Evolutionary conservation across 2,113 vertebrate genomes (phyloP).

Genomic region (Aplodontia rufa): DNA sequence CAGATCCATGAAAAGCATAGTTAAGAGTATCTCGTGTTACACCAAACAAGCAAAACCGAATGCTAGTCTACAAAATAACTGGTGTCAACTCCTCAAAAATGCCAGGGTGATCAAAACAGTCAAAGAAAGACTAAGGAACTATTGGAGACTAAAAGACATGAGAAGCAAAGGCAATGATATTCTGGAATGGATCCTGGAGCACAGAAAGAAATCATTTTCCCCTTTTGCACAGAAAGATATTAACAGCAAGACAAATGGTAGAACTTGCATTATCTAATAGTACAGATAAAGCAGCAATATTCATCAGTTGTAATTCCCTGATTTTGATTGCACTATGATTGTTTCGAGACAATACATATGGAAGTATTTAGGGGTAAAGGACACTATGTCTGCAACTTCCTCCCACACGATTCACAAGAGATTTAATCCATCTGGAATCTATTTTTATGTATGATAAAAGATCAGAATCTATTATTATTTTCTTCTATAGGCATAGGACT

Average conservation of each 20-base stretch:
- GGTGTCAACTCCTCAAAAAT: not conserved
- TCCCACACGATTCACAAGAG: not conserved
- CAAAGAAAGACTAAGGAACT: not conserved
- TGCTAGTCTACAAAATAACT: not conserved
- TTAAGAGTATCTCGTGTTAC: not conserved
- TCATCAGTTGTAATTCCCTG: not conserved
- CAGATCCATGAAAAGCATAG: not conserved
- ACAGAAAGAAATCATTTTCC: not conserved
- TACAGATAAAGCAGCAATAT: not conserved
- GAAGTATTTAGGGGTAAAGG: not conserved
- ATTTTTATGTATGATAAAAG: not conserved
- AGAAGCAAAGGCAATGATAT: not conserved
- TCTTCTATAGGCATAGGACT: not conserved
- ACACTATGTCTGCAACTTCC: not conserved
- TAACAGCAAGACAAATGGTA: not conserved
- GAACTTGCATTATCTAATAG: not conserved
- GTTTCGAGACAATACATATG: not conserved
- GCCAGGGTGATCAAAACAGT: not conserved
- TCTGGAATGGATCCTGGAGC: not conserved
- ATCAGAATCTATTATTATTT: not conserved
- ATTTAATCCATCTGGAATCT: not conserved
- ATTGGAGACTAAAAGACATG: not conserved
- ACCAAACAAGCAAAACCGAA: not conserved
- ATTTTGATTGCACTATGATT: not conserved
- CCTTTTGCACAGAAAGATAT: not conserved